Conservation (phyloP, 2,888 invertebrate genomes). For the Pheosia gnoma region DNA sequence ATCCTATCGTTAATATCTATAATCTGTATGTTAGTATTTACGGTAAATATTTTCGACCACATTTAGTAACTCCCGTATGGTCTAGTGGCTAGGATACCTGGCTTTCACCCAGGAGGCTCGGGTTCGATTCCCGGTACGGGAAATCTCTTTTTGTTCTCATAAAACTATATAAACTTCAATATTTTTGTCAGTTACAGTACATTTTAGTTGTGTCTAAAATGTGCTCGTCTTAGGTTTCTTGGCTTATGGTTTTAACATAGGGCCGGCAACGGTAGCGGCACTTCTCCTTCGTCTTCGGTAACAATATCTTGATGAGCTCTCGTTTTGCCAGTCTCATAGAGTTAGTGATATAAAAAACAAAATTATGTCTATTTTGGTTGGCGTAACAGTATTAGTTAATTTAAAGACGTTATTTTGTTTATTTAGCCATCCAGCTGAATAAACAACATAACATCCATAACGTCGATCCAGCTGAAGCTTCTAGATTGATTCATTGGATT, state of each 20-base stretch:
- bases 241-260: background rate
- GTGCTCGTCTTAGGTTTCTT: background rate
- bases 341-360: background rate
- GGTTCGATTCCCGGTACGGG: conserved; percentile 89
- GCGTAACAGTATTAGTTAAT: no score
- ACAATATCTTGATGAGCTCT: conserved; percentile 25
- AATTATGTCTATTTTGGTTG: no score
- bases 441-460: no score
- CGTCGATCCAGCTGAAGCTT: no score
- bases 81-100: conserved; percentile 89
- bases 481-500: no score
- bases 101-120: conserved; percentile 90
- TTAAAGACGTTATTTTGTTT: no score
- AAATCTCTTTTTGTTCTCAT: conserved; percentile 44
- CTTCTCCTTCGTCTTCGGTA: conserved; percentile 10
- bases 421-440: no score
- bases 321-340: conserved; percentile 1
- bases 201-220: background rate
- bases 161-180: background rate
- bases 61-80: conserved; percentile 78
- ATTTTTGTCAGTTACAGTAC: background rate
- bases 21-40: no score
- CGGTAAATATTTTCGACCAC: no score
- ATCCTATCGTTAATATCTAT: no score
- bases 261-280: background rate